phyloP scores from a whole-genome alignment of 2,888 invertebrate species.

The Pheosia gnoma region DNA sequence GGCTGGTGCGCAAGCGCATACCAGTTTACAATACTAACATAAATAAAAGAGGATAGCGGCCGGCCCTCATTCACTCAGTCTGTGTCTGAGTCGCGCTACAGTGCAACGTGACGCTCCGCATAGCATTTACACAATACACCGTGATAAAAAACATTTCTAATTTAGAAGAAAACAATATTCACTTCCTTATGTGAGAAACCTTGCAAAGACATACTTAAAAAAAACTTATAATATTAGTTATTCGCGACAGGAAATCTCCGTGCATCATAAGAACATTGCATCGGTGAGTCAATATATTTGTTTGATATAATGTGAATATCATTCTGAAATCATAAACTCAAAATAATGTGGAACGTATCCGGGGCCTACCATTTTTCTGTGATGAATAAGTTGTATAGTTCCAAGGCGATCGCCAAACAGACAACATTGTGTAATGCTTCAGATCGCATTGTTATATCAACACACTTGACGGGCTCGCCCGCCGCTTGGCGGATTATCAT shows the following conservation, averaged over 20 bases:
- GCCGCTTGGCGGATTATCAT: conserved; percentile 49
- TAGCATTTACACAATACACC: conserved; percentile 25
- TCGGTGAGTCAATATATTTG: conserved; percentile 30
- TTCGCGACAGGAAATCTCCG: conserved; percentile 8
- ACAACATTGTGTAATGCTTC: conserved; percentile 31
- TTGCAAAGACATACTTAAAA: background rate
- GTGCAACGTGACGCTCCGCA: conserved; percentile 51
- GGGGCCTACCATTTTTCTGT: background rate
- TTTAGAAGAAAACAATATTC: conserved; percentile 16
- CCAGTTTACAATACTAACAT: conserved; percentile 76
- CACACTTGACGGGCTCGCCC: conserved; percentile 38
- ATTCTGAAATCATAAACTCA: too few species aligned
- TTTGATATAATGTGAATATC: too few species aligned
- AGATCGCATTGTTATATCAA: conserved; percentile 30
- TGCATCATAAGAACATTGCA: conserved; percentile 12
- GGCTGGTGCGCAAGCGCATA: conserved; percentile 58
- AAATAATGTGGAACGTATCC: background rate
- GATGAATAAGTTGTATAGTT: background rate
- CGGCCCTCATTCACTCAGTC: conserved; percentile 75
- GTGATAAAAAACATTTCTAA: conserved; percentile 24
- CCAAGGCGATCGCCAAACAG: conserved; percentile 10
- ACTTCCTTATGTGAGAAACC: conserved; percentile 24
- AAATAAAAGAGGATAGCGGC: conserved; percentile 79
- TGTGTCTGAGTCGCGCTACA: conserved; percentile 55
- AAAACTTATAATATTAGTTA: background rate